These are phyloP conservation scores for Jacana jacana DNA, from an alignment of 2,113 vertebrate species.

Conservation along the genomic window DNA sequence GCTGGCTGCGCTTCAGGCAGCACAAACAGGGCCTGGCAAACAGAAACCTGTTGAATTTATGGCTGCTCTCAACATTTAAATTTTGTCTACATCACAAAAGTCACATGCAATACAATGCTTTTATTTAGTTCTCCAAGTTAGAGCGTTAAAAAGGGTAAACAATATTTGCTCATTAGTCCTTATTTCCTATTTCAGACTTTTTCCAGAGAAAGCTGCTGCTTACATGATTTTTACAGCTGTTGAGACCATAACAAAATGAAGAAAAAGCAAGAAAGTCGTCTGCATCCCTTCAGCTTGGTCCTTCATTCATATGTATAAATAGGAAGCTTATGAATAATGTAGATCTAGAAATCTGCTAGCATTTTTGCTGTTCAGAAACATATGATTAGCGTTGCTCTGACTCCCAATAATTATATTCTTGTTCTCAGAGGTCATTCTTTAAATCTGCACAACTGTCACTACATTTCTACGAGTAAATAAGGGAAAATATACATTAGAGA, in stretches of 20 bases:
- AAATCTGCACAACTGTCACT: not conserved
- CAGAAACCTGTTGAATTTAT: not conserved
- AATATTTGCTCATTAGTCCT: not conserved
- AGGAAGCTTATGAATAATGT: slow-evolving; percentile 63
- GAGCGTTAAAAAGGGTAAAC: not conserved
- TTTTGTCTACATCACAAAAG: accelerated
- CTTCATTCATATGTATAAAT: slow-evolving; percentile 57
- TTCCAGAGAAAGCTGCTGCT: slow-evolving; percentile 13
- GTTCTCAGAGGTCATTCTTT: slow-evolving; percentile 53
- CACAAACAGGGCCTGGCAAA: not conserved
- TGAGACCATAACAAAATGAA: not conserved
- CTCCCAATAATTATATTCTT: slow-evolving; percentile 23
- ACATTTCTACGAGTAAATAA: not conserved
- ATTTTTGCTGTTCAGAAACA: slow-evolving; percentile 56
- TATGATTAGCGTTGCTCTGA: slow-evolving; percentile 46
- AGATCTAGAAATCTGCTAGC: slow-evolving; percentile 43
- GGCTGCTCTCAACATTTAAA: not conserved
- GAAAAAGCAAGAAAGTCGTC: slow-evolving; percentile 29
- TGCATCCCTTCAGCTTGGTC: slow-evolving; percentile 4
- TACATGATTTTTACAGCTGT: slow-evolving; percentile 53
- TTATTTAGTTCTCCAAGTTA: not conserved
- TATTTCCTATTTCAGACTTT: not conserved
- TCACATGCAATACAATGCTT: not conserved
- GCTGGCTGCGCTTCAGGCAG: not conserved
- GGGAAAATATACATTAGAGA: not conserved